Conservation (phyloP, 2,113 vertebrate genomes). For the Syrmaticus mikado region DNA sequence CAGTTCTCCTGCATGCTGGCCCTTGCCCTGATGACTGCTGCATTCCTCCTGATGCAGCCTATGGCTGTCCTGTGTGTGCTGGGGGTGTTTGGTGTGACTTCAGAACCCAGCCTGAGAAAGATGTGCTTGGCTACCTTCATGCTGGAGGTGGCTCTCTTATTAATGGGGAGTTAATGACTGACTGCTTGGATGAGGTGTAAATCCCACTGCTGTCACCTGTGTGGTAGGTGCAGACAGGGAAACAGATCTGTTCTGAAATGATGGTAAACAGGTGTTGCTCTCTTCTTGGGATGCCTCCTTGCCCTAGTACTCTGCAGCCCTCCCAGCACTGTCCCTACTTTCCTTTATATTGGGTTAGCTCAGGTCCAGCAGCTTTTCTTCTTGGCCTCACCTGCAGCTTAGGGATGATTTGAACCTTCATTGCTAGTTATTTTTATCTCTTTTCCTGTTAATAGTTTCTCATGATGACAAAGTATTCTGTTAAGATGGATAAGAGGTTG, state of each 20-base stretch:
- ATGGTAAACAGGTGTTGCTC: neutral
- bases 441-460: neutral
- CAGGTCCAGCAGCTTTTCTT: neutral
- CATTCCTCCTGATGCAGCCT: accelerated
- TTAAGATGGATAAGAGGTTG: neutral
- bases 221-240: neutral
- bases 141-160: neutral
- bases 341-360: neutral
- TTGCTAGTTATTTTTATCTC: neutral
- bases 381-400: neutral
- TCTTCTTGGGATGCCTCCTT: neutral
- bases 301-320: neutral
- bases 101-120: neutral
- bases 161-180: neutral
- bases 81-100: neutral
- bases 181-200: neutral
- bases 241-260: too few relatives aligned
- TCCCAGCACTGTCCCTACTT: too few relatives aligned
- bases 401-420: neutral
- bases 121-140: accelerated
- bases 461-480: neutral
- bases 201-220: neutral
- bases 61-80: neutral
- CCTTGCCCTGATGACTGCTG: neutral
- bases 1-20: neutral